A percentile compares a stretch with the other conserved stretches of the same genome.
Conservation (phyloP, 1,140 invertebrate species). For the Papilio helenus region DNA sequence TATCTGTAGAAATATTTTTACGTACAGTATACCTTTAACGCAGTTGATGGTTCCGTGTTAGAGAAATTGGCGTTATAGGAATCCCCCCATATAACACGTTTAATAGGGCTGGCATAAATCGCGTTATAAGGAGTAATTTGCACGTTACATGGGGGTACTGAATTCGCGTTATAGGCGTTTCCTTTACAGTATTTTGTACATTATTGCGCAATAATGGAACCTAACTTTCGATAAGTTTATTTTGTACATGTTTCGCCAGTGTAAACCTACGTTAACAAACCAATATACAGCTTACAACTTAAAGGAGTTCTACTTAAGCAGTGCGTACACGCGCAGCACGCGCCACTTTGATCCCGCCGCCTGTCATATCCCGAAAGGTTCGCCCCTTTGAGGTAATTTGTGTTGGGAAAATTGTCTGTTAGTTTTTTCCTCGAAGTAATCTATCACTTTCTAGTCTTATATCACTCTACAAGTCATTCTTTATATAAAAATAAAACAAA, state of each 20-base stretch:
- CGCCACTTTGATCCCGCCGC: not conserved
- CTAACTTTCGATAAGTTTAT: too few relatives aligned
- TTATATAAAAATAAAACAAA: not conserved
- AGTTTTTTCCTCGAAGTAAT: conserved; percentile 23
- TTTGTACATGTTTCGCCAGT: not conserved
- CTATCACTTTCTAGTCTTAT: conserved; percentile 16
- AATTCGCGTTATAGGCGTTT: too few relatives aligned
- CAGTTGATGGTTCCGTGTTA: too few relatives aligned
- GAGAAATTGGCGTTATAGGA: too few relatives aligned
- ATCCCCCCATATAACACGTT: too few relatives aligned
- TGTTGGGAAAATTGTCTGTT: not conserved
- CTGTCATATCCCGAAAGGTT: conserved; percentile 21
- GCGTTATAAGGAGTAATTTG: too few relatives aligned
- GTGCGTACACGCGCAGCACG: not conserved
- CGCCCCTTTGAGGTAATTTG: conserved; percentile 21
- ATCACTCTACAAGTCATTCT: not conserved
- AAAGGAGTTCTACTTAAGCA: not conserved
- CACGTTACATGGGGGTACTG: too few relatives aligned
- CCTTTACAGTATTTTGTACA: too few relatives aligned
- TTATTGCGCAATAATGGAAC: too few relatives aligned
- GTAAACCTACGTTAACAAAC: not conserved
- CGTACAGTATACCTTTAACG: too few relatives aligned
- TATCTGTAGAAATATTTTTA: not conserved
- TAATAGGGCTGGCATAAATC: too few relatives aligned
- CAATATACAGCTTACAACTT: not conserved